Evolutionary conservation across 2,797 vertebrate genomes (phyloP).

Genomic region (Anableps anableps): DNA sequence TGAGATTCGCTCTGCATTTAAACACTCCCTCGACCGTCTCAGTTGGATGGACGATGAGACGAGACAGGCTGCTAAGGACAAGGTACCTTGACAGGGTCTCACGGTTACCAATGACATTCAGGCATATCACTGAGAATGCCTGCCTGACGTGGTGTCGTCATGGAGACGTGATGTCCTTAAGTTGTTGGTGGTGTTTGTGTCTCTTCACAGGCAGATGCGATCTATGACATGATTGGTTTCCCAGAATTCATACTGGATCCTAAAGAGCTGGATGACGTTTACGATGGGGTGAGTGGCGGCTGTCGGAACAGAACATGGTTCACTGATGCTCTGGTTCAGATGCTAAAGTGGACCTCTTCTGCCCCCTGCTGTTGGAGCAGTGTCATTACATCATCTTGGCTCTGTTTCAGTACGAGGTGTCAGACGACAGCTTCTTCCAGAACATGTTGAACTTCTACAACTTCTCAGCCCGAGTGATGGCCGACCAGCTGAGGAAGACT

Average conservation of each 20-base stretch:
- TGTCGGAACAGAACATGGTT: background rate
- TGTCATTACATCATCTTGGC: background rate
- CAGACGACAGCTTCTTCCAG: constrained; percentile 96
- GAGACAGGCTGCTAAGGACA: constrained; percentile 91
- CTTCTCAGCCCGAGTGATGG: constrained; percentile 96
- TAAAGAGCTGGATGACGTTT: constrained; percentile 96
- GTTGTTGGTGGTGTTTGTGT: constrained; percentile 15
- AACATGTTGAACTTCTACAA: constrained; percentile 99
- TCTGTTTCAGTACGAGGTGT: constrained; percentile 90
- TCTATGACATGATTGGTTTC: constrained; percentile 99
- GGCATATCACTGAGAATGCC: background rate
- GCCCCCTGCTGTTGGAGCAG: constrained; percentile 32
- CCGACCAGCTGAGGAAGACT: constrained; percentile 96
- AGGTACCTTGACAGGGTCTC: constrained; percentile 76
- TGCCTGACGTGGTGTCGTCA: background rate
- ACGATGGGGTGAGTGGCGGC: constrained; percentile 89
- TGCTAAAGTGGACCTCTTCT: constrained; percentile 13
- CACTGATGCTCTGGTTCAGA: background rate
- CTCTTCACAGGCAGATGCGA: constrained; percentile 88
- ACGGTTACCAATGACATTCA: background rate
- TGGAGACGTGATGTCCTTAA: background rate
- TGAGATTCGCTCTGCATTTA: constrained; percentile 91
- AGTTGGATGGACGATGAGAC: constrained; percentile 95
- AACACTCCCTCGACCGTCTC: constrained; percentile 86
- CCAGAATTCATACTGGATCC: constrained; percentile 96